Evolutionary conservation across 2,888 invertebrate species (phyloP), one percentile per base, ranked within the genome.

Genomic region (Ophion slaviceki): DNA sequence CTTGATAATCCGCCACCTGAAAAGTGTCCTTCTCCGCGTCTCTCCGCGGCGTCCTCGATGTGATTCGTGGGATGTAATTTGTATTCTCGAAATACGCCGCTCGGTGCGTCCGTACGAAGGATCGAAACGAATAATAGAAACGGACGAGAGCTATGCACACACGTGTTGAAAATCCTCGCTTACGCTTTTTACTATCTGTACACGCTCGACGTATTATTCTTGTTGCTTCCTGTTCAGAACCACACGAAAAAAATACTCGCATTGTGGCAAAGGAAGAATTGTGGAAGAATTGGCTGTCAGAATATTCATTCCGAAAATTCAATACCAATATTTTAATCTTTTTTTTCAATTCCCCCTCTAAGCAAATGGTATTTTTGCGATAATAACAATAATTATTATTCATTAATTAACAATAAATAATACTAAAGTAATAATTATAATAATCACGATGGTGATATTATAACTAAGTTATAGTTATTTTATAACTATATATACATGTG

Each of bases 21-120:
- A 20, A 47, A 59, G 14, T 53, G 20, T 24, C 24, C 3, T 47
- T 59, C 59, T n/a, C 3, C 36, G 36, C 32, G 47, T 53, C 11
- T 8, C 36, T 24, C 3, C 20, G 20, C 32, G 20, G 17, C 45
- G 45, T 45, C 68, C 67, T 78, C 70, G 66, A 59, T 10, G 20
- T 71, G 14, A 14, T 57, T 40, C 45, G 59, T 71, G n/a, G 76
- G 68, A 53, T 72, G 47, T 66, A 71, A 72, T 80, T 76, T 71
- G 66, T 84, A 84, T 84, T 84, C 84, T 36, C 20, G 7, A 8
- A 17, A 70, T 47, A 53, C 53, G 14, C 53, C 17, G 11, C 14
- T 59, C 62, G 79, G 8, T 14, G 2, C 53, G 47, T 78, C 11
- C 14, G 24, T 53, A 64, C 10, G 68, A 76, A 66, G 24, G 5